Evolutionary conservation across 1,140 invertebrate genomes (phyloP).

Genomic region (Chrysopa pallens): DNA sequence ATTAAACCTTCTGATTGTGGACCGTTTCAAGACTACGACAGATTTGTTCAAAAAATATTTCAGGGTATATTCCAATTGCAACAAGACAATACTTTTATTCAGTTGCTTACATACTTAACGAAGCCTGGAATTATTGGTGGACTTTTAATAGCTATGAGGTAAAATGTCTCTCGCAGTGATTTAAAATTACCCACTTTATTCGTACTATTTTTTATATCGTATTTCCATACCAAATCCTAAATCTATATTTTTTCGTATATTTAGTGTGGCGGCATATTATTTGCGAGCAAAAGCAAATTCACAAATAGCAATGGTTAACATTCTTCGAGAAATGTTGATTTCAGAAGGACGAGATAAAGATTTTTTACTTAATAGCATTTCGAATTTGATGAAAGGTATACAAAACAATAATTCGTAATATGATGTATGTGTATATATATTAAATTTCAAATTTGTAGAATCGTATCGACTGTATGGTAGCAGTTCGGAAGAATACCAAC

Average conservation of each 20-base stretch:
- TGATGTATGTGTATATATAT: no score
- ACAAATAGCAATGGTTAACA: constrained; percentile 37
- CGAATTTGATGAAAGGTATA: constrained; percentile 9
- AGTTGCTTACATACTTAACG: constrained; percentile 23
- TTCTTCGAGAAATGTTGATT: constrained; percentile 47
- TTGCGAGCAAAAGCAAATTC: constrained; percentile 41
- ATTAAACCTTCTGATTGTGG: constrained; percentile 30
- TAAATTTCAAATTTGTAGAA: no score
- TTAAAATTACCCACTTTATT: background rate
- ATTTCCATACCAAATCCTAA: background rate
- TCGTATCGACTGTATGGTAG: no score
- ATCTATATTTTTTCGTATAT: constrained; percentile 7
- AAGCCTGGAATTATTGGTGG: constrained; percentile 33
- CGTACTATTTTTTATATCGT: background rate
- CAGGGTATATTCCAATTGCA: constrained; percentile 25
- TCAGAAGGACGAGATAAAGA: constrained; percentile 57
- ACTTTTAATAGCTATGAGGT: constrained; percentile 34
- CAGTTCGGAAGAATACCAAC: no score
- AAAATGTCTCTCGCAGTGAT: constrained; percentile 6
- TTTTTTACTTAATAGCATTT: constrained; percentile 41
- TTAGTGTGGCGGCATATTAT: constrained; percentile 47
- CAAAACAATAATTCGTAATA: no score
- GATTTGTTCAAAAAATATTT: constrained; percentile 12
- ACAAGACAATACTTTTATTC: constrained; percentile 19
- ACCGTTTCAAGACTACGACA: constrained; percentile 28